phyloP scores from a whole-genome alignment of 2,113 vertebrate genomes.

The Corythornis madagascariensis region DNA sequence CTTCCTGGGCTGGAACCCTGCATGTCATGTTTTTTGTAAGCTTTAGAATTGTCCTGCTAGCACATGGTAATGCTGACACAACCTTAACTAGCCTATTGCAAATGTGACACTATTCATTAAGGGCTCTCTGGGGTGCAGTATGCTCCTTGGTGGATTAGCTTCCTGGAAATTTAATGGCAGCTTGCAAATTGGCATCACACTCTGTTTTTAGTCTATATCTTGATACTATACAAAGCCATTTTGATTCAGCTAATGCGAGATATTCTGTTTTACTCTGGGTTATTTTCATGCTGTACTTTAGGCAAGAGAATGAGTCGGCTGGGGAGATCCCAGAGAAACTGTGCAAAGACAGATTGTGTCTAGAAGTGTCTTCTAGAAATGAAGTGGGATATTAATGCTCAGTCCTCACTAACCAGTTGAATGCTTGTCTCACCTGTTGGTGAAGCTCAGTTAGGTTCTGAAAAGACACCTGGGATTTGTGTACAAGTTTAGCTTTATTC shows the following conservation, averaged over 20 bases:
- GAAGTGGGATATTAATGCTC: not conserved
- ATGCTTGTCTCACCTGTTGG: not conserved
- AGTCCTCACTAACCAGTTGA: not conserved
- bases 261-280: conserved; percentile 14
- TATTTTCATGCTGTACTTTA: conserved; percentile 13
- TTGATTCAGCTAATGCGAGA: not conserved
- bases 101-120: conserved; percentile 42
- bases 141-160: conserved; percentile 31
- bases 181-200: conserved; percentile 14
- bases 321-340: not conserved
- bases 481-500: not conserved
- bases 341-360: not conserved
- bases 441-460: not conserved
- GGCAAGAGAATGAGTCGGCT: conserved; percentile 19
- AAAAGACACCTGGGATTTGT: not conserved
- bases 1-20: not conserved
- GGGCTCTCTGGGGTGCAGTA: conserved; percentile 22
- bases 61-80: conserved; percentile 1
- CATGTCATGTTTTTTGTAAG: not conserved
- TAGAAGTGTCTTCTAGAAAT: not conserved
- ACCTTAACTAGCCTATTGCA: conserved; percentile 24
- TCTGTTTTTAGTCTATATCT: not conserved
- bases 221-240: conserved; percentile 2
- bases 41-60: not conserved
- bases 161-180: conserved; percentile 19